phyloP scores from a whole-genome alignment of 2,888 invertebrate species.

The Epiblema foenella region DNA sequence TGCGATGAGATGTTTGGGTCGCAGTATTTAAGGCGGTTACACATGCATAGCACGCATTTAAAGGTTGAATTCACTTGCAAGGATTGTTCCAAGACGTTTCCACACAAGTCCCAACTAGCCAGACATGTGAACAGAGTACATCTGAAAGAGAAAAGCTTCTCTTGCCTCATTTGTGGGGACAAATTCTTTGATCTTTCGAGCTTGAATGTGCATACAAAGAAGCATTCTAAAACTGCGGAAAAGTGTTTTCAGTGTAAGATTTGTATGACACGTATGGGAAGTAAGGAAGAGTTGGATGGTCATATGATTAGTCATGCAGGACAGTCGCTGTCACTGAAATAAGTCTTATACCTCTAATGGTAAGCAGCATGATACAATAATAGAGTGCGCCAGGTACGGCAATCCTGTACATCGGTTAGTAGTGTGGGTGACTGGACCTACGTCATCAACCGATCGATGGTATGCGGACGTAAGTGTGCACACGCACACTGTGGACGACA shows the following conservation, averaged over 20 bases:
- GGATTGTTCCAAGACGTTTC: constrained; percentile 32
- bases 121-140: constrained; percentile 32
- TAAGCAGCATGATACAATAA: too few species aligned
- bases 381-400: too few species aligned
- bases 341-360: neutral
- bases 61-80: constrained; percentile 37
- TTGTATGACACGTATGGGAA: constrained; percentile 1
- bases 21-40: constrained; percentile 28
- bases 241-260: constrained; percentile 28
- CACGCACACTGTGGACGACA: too few species aligned
- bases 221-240: constrained; percentile 9
- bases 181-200: constrained; percentile 26
- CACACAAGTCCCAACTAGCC: constrained; percentile 28
- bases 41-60: constrained; percentile 32
- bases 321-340: constrained; percentile 34
- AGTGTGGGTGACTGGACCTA: too few species aligned
- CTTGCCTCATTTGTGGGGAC: constrained; percentile 26
- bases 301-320: constrained; percentile 32
- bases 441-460: too few species aligned
- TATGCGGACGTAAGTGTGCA: too few species aligned
- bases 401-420: too few species aligned
- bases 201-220: constrained; percentile 35
- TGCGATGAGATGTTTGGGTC: constrained; percentile 42
- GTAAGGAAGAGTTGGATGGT: constrained; percentile 32
- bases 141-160: constrained; percentile 36